phyloP scores from a whole-genome alignment of 2,888 invertebrate species.

The Quadroppia sp. region DNA sequence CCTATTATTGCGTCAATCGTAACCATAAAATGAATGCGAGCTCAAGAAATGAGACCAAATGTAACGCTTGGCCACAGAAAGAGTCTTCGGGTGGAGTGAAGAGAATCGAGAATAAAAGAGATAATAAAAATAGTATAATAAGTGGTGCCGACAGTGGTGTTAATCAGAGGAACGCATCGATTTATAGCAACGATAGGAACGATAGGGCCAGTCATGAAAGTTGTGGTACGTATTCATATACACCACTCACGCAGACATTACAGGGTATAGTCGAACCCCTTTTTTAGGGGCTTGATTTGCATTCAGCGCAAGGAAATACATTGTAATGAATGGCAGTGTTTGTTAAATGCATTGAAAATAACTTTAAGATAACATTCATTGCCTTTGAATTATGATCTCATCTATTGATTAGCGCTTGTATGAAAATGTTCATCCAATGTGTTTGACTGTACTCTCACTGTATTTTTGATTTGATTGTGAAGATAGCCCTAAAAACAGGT shows the following conservation, averaged over 20 bases:
- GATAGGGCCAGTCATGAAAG: constrained; percentile 1
- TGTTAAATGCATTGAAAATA: constrained; percentile 13
- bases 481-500: not conserved
- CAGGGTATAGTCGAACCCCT: not conserved
- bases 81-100: not conserved
- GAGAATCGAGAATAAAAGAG: too few species aligned
- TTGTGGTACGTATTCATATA: not conserved
- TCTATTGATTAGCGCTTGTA: too few species aligned
- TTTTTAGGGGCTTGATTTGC: not conserved
- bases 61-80: constrained; percentile 4
- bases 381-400: too few species aligned
- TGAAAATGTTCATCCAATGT: too few species aligned
- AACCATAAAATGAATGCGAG: not conserved
- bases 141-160: constrained; percentile 7
- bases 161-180: constrained; percentile 13
- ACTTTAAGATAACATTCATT: constrained; percentile 10
- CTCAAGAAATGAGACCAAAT: not conserved
- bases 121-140: constrained; percentile 8
- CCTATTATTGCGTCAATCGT: constrained; percentile 16
- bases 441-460: not conserved
- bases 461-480: constrained; percentile 10
- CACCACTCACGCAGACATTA: not conserved
- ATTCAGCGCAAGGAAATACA: too few species aligned
- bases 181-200: constrained; percentile 3
- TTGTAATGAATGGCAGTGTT: not conserved